Percentiles rank a stretch among this genome's conserved stretches.
These are phyloP conservation scores for Pseudopodoces humilis DNA, from an alignment of 2,113 vertebrate genomes.

Conservation along the genomic window DNA sequence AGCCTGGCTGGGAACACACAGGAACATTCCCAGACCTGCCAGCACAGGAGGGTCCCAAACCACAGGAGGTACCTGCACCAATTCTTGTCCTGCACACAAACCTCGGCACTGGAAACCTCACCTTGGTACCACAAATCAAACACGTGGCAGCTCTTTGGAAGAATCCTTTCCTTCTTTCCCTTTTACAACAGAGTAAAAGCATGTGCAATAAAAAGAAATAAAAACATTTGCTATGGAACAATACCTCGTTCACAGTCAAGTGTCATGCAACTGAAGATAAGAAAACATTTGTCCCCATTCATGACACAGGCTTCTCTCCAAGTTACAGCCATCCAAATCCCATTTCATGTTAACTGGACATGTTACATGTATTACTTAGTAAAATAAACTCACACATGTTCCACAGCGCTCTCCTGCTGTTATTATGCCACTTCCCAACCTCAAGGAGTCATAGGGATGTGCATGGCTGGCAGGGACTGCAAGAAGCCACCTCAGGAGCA, in stretches of 20 bases:
- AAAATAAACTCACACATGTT: neutral
- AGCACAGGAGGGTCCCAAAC: neutral
- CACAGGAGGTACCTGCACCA: neutral
- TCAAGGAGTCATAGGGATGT: neutral
- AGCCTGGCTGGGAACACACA: neutral
- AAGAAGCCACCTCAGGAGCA: neutral
- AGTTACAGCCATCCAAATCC: neutral
- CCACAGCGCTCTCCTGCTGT: neutral
- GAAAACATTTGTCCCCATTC: neutral
- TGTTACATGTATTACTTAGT: neutral
- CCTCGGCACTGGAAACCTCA: neutral
- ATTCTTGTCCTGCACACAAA: neutral
- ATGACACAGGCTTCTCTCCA: neutral
- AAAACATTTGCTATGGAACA: neutral
- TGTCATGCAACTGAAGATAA: neutral
- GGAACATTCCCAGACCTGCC: neutral
- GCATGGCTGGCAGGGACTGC: neutral
- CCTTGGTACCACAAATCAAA: neutral
- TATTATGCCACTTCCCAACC: neutral
- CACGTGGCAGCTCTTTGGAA: fast-evolving
- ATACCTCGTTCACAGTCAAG: neutral
- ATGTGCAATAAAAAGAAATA: neutral
- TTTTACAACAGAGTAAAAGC: neutral
- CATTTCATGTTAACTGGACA: neutral
- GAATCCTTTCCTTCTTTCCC: neutral